Percentiles rank a stretch among this genome's conserved stretches.
Conservation (phyloP, 2,113 vertebrate genomes). For the Tetrao urogallus region DNA sequence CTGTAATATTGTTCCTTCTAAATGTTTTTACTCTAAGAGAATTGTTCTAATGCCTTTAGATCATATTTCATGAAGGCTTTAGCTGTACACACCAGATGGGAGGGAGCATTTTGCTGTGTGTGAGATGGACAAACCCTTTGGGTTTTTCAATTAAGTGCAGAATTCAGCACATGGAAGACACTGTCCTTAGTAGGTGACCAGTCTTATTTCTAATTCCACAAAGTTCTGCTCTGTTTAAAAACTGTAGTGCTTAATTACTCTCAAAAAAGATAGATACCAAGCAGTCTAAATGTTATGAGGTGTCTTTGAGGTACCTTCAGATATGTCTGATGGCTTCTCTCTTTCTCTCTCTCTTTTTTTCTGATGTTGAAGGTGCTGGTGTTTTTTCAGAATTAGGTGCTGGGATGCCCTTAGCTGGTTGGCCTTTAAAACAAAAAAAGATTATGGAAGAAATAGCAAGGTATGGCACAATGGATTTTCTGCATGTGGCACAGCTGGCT, state of each 20-base stretch:
- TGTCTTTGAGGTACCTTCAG: not conserved
- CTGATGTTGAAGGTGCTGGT: not conserved
- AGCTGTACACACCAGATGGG: not conserved
- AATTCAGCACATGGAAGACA: not conserved
- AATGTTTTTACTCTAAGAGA: not conserved
- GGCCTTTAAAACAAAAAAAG: constrained; percentile 7
- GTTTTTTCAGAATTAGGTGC: not conserved
- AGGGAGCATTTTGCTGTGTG: not conserved
- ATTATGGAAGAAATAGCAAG: not conserved
- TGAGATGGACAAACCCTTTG: not conserved
- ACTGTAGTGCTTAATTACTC: not conserved
- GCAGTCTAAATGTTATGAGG: not conserved
- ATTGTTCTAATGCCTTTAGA: not conserved
- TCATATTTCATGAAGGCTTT: not conserved
- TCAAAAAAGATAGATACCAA: not conserved
- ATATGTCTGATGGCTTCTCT: not conserved
- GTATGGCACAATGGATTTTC: not conserved
- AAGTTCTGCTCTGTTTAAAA: not conserved
- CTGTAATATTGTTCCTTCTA: not conserved
- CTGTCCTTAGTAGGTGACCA: not conserved
- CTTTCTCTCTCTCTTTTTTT: not conserved
- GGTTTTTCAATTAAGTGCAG: not conserved
- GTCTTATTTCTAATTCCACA: not conserved
- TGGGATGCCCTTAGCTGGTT: not conserved
- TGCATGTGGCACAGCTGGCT: not conserved